phyloP scores from a whole-genome alignment of 2,888 invertebrate species.

The Metalampra italica region DNA sequence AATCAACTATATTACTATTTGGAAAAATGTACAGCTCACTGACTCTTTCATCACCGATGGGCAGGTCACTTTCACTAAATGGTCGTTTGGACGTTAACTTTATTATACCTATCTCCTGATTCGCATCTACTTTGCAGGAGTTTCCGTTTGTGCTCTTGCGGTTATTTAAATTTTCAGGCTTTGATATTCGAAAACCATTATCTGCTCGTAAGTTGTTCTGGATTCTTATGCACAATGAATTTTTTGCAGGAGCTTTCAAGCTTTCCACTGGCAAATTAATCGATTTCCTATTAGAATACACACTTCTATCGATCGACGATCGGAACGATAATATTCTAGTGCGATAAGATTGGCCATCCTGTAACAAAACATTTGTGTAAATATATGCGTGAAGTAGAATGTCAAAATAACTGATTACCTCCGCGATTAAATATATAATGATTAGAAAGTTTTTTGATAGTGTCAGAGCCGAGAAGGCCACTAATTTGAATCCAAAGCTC shows the following conservation, averaged over 20 bases:
- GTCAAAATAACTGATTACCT: too few relatives aligned
- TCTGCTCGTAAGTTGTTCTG: slow-evolving; percentile 39
- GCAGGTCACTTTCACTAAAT: slow-evolving; percentile 36
- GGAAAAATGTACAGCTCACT: slow-evolving; percentile 70
- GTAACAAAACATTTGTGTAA: slow-evolving; percentile 10
- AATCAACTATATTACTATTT: slow-evolving; percentile 67
- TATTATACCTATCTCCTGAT: slow-evolving; percentile 29
- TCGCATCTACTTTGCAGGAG: slow-evolving; percentile 25
- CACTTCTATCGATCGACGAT: slow-evolving; percentile 60
- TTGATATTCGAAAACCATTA: slow-evolving; percentile 44
- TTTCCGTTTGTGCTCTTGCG: slow-evolving; percentile 34
- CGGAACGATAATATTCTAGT: slow-evolving; percentile 66
- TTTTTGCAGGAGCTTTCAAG: slow-evolving; percentile 41
- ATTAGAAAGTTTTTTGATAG: too few relatives aligned
- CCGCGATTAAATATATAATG: too few relatives aligned
- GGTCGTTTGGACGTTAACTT: slow-evolving; percentile 32
- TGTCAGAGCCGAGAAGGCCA: too few relatives aligned
- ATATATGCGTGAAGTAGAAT: neutral
- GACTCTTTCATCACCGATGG: slow-evolving; percentile 60
- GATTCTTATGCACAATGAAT: slow-evolving; percentile 45
- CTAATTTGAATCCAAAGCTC: too few relatives aligned
- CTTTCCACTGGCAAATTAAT: slow-evolving; percentile 48
- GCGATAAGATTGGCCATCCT: slow-evolving; percentile 69
- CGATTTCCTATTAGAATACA: slow-evolving; percentile 58
- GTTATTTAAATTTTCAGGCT: slow-evolving; percentile 35